A percentile compares a stretch with the other conserved stretches of the same genome.
These are phyloP conservation scores for Drosophila jambulina DNA, from an alignment of 1,140 invertebrate genomes.

Conservation along the genomic window DNA sequence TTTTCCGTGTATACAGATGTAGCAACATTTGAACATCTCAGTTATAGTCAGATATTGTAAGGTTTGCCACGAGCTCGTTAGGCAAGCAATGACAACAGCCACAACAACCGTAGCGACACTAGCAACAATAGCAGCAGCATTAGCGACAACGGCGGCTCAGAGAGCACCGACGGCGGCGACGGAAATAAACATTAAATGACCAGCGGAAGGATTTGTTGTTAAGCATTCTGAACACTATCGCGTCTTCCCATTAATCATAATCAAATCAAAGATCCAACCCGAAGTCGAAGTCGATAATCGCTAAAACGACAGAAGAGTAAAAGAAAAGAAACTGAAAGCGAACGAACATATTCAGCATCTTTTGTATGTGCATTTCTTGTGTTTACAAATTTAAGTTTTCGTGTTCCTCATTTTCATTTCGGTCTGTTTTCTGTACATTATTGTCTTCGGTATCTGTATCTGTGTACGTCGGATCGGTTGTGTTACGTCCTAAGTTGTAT, in stretches of 20 bases:
- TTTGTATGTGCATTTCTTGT: constrained; percentile 44
- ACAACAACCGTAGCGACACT: constrained; percentile 44
- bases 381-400: constrained; percentile 21
- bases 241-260: constrained; percentile 32
- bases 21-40: constrained; percentile 76
- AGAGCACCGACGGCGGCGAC: constrained; percentile 20
- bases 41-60: constrained; percentile 66
- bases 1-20: constrained; percentile 71
- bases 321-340: constrained; percentile 29
- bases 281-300: constrained; percentile 15
- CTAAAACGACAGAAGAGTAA: constrained; percentile 17
- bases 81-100: constrained; percentile 72
- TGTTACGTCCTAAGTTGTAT: constrained; percentile 46
- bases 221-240: constrained; percentile 17
- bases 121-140: constrained; percentile 22
- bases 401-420: constrained; percentile 18
- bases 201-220: constrained; percentile 24
- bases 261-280: constrained; percentile 8
- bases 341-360: constrained; percentile 38
- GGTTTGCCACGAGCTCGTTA: constrained; percentile 67
- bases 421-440: constrained; percentile 43
- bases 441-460: constrained; percentile 19
- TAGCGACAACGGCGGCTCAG: constrained; percentile 21
- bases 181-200: constrained; percentile 19
- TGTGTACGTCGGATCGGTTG: constrained; percentile 45